Conservation (phyloP, 2,888 invertebrate species). For the Ennomos fuscantarius region DNA sequence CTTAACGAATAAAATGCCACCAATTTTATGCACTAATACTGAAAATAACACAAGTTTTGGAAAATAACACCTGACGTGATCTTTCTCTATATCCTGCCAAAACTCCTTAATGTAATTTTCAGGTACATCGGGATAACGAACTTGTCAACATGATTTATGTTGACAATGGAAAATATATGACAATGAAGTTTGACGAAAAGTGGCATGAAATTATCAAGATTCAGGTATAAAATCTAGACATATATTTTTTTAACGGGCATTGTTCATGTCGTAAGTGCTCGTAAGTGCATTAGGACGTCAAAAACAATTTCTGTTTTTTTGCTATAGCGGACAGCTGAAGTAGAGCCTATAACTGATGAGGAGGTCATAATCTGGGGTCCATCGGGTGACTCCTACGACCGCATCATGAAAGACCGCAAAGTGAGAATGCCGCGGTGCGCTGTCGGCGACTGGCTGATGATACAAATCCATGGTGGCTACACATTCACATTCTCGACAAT, state of each 20-base stretch:
- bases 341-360: constrained; percentile 30
- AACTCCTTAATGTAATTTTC: constrained; percentile 17
- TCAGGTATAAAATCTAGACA: constrained; percentile 27
- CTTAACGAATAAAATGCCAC: too few species aligned
- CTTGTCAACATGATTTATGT: constrained; percentile 54
- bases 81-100: too few species aligned
- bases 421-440: constrained; percentile 45
- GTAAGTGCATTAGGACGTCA: too few species aligned
- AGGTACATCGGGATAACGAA: constrained; percentile 49
- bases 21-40: too few species aligned
- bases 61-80: too few species aligned
- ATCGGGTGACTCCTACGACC: constrained; percentile 51
- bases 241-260: background rate
- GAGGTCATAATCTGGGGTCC: constrained; percentile 54
- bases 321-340: constrained; percentile 28
- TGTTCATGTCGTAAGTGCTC: too few species aligned
- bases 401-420: constrained; percentile 42
- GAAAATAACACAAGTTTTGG: too few species aligned
- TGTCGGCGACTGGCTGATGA: constrained; percentile 51
- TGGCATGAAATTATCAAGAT: constrained; percentile 53
- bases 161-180: constrained; percentile 53
- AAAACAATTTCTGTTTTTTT: too few species aligned
- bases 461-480: constrained; percentile 49
- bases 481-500: constrained; percentile 41
- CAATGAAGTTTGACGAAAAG: constrained; percentile 46